Conservation (phyloP, 2,888 invertebrate species). For the Tenthredo mesomela region DNA sequence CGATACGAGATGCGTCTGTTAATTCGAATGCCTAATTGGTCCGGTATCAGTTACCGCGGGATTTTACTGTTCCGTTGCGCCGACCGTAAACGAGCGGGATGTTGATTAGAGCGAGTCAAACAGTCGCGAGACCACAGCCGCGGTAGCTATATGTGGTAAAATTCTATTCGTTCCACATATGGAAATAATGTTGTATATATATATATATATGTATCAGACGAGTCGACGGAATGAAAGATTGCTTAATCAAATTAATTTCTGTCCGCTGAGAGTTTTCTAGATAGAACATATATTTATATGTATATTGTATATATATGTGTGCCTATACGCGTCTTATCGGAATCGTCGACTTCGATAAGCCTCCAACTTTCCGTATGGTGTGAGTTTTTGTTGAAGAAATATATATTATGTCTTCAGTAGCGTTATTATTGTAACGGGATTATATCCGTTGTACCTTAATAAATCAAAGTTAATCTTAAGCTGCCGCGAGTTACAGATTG, state of each 20-base stretch:
- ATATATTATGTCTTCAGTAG: background rate
- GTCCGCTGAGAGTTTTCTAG: background rate
- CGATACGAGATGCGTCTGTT: background rate
- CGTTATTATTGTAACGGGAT: constrained; percentile 2
- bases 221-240: constrained; percentile 1
- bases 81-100: constrained; percentile 14
- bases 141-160: background rate
- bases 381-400: background rate
- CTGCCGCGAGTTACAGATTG: constrained; percentile 1
- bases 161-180: constrained; percentile 17
- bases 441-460: background rate
- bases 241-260: background rate
- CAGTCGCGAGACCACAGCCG: background rate
- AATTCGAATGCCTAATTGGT: background rate
- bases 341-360: background rate
- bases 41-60: background rate
- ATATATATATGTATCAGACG: background rate
- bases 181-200: background rate
- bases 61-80: background rate
- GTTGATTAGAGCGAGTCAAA: background rate
- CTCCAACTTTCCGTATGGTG: background rate
- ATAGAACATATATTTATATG: background rate
- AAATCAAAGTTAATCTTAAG: background rate
- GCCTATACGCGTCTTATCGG: background rate
- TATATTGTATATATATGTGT: background rate